Evolutionary conservation across 2,113 vertebrate genomes (phyloP), one percentile per base, ranked within the genome.

Genomic region (Dryoscopus gambensis): DNA sequence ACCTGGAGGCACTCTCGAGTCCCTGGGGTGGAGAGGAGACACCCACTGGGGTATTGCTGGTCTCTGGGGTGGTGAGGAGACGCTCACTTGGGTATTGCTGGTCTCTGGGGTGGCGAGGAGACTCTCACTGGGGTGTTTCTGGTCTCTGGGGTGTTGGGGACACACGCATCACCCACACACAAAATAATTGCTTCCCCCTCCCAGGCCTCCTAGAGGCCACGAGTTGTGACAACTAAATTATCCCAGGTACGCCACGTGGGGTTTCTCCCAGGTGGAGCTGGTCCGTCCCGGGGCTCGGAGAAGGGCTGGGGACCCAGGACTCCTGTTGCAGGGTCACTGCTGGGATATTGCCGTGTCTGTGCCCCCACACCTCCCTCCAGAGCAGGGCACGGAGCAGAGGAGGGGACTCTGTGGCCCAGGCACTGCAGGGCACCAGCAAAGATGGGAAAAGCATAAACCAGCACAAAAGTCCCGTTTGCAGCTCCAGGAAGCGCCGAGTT

Each of bases 371-470:
- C 19, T 50, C 39, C 69, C n/a, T 31, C 21, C 57, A 14, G 42
- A 49, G 35, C 71, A 79, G 65, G 71, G 13, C 71, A 5, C 0
- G 6, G 55, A 65, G 50, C 65, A 65, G 64, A n/a, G 49, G 20
- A n/a, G 30, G 37, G 14, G 11, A 25, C 35, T 0, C 3, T 0
- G 0, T 3, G 11, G 21, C 13, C 47, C 6, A 0, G 49, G 44
- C 65, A 13, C 63, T 19, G 23, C 77, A 2, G 22, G n/a, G 37
- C 65, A 25, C 59, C 75, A 27, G 46, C 20, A 23, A 28, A 33
- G 17, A 1, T 0, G 31, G 33, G 10, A 13, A 70, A 23, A 84
- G 16, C 59, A 24, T 1, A 37, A 91, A 65, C 0, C 40, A 74
- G 12, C 22, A 2, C 4, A 5, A 31, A 74, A 8, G 7, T 42